Base-by-base conservation (phyloP, 1,140 invertebrate species). In the Muscidifurax raptorellus region DNA sequence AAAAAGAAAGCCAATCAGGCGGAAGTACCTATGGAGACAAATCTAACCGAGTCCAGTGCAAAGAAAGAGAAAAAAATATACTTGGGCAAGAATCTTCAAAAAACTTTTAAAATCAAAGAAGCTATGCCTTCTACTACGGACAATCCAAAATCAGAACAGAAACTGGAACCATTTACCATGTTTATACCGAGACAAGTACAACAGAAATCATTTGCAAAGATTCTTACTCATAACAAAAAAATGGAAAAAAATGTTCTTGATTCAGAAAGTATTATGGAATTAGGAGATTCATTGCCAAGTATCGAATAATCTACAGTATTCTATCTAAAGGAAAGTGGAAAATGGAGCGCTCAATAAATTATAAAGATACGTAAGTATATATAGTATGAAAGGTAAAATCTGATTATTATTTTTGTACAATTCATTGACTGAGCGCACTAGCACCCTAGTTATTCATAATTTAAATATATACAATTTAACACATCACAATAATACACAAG, bases 151-250 rank as follows among this genome's bases (percentile, higher is more conserved):
- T 36, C 6, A 27, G 9, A 52, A 15, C 7, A 52, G 2, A 86
- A 30, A 47, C 75, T n/a, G 3, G 72, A 85, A 77, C 88, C 90
- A 22, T 52, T 89, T 47, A 83, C 92, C 59, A 82, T 72, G 85
- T 93, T 93, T 87, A 71, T 92, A 32, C 92, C 92, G 52, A 86
- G 90, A 40, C 91, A 92, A 90, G 84, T 93, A 0, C 84, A 85
- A 79, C 88, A 90, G 32, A 91, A 89, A 80, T 90, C 91, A 0
- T 91, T 90, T 81, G 84, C 89, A 7, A 90, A 90, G 69, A 28
- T 75, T 13, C 86, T 91, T 72, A 89, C 89, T 7, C 88, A 90
- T 82, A 88, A 87, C 83, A 82, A 88, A 79, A 88, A 36, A 66
- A 86, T 52, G 6, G 83, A 88, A 80, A 88, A 59, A 66, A 87